Conservation (phyloP, 2,888 invertebrate species). For the Tolmerus cingulatus region DNA sequence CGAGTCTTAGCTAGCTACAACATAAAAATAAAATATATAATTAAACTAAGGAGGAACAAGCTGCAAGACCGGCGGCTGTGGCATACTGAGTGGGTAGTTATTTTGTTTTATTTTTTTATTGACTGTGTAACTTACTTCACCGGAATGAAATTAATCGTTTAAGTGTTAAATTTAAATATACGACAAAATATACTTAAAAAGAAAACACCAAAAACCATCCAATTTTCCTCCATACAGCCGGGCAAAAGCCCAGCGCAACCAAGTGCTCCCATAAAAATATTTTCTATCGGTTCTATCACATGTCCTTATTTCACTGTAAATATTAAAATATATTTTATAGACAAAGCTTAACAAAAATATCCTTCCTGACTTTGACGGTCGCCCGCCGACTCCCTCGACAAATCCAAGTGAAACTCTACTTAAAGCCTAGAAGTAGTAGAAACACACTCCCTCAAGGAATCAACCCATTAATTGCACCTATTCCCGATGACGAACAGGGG, state of each 20-base stretch:
- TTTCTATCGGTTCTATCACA: conserved; percentile 33
- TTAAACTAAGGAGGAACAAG: conserved; percentile 1
- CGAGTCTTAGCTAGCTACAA: conserved; percentile 2
- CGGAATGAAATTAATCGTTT: neutral
- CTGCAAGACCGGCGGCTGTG: neutral
- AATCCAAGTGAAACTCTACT: conserved; percentile 25
- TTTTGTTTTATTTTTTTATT: neutral
- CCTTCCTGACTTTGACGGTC: neutral
- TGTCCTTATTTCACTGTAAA: conserved; percentile 32
- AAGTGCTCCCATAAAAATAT: conserved; percentile 14
- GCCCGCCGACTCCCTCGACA: neutral
- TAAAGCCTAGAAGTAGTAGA: conserved; percentile 24
- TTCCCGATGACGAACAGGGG: neutral
- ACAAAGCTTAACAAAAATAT: conserved; percentile 26
- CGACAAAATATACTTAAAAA: neutral
- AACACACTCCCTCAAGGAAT: conserved; percentile 15
- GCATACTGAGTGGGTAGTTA: neutral
- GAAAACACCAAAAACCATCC: neutral
- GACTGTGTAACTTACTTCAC: neutral
- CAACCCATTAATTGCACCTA: conserved; percentile 33
- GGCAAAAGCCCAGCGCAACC: neutral
- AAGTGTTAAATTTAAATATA: neutral
- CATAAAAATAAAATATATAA: neutral
- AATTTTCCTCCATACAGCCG: neutral
- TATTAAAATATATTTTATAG: conserved; percentile 39